Conservation (phyloP, 2,113 vertebrate genomes). For the Marmota flaviventris region DNA sequence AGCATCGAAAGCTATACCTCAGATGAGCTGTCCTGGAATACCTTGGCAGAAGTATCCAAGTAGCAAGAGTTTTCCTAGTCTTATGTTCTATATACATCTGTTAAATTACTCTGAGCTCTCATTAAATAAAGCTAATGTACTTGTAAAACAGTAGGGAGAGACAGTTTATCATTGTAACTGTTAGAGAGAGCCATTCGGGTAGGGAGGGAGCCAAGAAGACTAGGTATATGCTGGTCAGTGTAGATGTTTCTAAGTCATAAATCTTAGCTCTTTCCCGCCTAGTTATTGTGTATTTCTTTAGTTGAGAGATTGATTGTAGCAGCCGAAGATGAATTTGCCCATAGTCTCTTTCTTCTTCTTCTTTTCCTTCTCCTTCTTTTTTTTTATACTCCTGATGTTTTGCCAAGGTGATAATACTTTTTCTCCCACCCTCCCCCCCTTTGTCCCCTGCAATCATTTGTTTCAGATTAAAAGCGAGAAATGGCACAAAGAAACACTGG, state of each 20-base stretch:
- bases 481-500: constrained; percentile 87
- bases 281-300: constrained; percentile 99
- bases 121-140: constrained; percentile 99
- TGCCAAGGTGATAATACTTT: constrained; percentile 90
- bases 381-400: constrained; percentile 86
- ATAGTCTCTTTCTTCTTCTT: constrained; percentile 94
- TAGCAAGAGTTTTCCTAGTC: constrained; percentile 91
- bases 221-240: constrained; percentile 99
- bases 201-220: constrained; percentile 92
- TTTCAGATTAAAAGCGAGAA: constrained; percentile 95
- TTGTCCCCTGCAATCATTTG: constrained; percentile 91
- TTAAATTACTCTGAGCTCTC: constrained; percentile 97
- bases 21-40: constrained; percentile 84
- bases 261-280: constrained; percentile 99
- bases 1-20: constrained; percentile 75
- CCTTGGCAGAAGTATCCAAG: constrained; percentile 90
- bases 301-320: constrained; percentile 99
- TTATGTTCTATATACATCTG: constrained; percentile 95
- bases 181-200: constrained; percentile 92
- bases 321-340: constrained; percentile 98
- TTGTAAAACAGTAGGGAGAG: constrained; percentile 99
- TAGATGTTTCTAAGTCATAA: constrained; percentile 97
- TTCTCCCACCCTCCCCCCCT: constrained; percentile 32
- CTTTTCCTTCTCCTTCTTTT: constrained; percentile 92
- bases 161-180: constrained; percentile 98